Evolutionary conservation across 2,888 invertebrate genomes (phyloP), one percentile per base, ranked within the genome.

Genomic region (Caenorhabditis angaria): DNA sequence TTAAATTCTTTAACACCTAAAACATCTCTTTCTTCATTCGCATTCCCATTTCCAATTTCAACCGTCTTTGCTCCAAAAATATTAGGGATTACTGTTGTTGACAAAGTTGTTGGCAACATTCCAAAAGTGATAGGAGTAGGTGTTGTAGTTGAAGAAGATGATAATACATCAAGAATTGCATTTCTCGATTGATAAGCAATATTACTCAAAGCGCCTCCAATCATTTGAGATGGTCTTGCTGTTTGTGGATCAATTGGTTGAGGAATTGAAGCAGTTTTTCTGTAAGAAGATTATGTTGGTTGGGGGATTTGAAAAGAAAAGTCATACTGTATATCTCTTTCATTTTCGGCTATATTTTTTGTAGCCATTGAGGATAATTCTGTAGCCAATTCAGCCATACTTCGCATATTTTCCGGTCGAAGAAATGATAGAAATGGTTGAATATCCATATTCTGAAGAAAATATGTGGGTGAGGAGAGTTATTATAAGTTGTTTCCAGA

Each of bases 381-480:
- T 1, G 67, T 66, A 12, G 79, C 79, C 41, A 79, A 47, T n/a
- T 77, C 72, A 14, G 76, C 79, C 70, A 79, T 73, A 50, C 73
- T 63, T 29, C 70, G 47, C 70, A 79, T 75, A 28, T 70, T 79
- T 51, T 79, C 79, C 12, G 79, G 79, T 18, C 71, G 63, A 25
- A 78, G 60, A 8, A 78, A 55, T 0, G 77, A 66, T 12, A 79
- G 61, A 14, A 79, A 64, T 24, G 79, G 76, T 48, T 71, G 68
- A 18, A 79, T 53, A 54, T 77, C 75, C 61, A 79, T 27, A 50
- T 50, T 50, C 50, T 24, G 12, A n/a, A 50, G 22, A 22, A 50
- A 41, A 14, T 3, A 41, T 41, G n/a, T n/a, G n/a, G n/a, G n/a
- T n/a, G n/a, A n/a, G n/a, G n/a, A n/a, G n/a, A n/a, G n/a, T n/a